These are phyloP conservation scores for Microctenopoma steveboyesi DNA, from an alignment of 2,797 vertebrate species.

Conservation along the genomic window DNA sequence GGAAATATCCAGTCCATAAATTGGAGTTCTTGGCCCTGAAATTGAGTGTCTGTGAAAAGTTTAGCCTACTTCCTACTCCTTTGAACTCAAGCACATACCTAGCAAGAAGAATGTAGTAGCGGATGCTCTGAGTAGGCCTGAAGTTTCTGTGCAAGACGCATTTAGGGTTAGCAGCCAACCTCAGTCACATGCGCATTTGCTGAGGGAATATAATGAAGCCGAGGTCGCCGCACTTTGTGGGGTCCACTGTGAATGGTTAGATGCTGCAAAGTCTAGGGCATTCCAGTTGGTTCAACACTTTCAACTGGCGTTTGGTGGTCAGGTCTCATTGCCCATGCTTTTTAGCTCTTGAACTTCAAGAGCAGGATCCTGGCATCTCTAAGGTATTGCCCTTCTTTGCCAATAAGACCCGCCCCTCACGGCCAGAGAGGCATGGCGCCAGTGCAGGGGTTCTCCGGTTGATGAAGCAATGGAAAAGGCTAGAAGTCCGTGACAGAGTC, in stretches of 20 bases:
- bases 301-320: too few species aligned
- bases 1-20: neutral
- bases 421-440: constrained; percentile 3
- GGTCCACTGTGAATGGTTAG: too few species aligned
- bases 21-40: constrained; percentile 31
- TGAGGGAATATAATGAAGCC: too few species aligned
- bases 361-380: neutral
- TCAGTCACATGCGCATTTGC: too few species aligned
- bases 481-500: too few species aligned
- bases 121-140: neutral
- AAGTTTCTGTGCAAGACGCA: neutral
- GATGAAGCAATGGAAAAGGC: too few species aligned
- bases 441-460: neutral
- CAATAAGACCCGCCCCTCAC: constrained; percentile 6
- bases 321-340: neutral
- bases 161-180: too few species aligned
- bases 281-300: neutral
- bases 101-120: neutral
- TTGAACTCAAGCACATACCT: constrained; percentile 33
- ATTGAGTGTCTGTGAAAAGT: constrained; percentile 8
- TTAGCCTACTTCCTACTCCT: neutral
- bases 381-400: constrained; percentile 20
- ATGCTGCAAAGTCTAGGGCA: too few species aligned
- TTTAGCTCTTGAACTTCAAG: neutral
- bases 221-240: too few species aligned